phyloP scores from a whole-genome alignment of 2,797 vertebrate species.

The Lophotriccus pileatus region DNA sequence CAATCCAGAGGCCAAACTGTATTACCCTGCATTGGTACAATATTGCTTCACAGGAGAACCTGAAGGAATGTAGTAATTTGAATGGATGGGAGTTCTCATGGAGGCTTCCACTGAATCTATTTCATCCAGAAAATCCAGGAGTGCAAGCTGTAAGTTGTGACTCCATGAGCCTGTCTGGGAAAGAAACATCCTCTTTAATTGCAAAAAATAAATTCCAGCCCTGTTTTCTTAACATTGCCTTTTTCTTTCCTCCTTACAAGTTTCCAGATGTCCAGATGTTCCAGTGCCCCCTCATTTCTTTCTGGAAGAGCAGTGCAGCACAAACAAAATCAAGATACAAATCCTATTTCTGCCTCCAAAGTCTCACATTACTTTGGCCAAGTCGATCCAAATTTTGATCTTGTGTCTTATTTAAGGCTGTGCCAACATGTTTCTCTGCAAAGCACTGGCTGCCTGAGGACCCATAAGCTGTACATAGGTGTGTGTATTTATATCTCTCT shows the following conservation, averaged over 20 bases:
- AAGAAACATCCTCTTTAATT: neutral
- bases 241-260: neutral
- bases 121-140: neutral
- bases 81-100: neutral
- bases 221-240: neutral
- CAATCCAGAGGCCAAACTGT: slow-evolving; percentile 18
- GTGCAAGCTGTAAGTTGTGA: neutral
- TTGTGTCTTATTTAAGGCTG: neutral
- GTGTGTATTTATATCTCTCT: neutral
- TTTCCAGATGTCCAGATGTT: neutral
- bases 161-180: neutral
- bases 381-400: neutral
- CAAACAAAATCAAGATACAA: neutral
- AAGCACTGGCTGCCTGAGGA: neutral
- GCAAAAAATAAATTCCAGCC: neutral
- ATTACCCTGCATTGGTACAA: neutral
- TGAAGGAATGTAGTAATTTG: slow-evolving; percentile 13
- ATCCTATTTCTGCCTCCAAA: neutral
- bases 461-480: neutral
- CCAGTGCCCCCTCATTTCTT: neutral
- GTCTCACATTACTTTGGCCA: neutral
- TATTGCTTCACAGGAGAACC: neutral
- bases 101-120: neutral
- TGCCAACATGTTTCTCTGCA: neutral
- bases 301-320: neutral